Evolutionary conservation across 2,888 invertebrate species (phyloP), one percentile per base, ranked within the genome.

Genomic region (Alcis repandata): DNA sequence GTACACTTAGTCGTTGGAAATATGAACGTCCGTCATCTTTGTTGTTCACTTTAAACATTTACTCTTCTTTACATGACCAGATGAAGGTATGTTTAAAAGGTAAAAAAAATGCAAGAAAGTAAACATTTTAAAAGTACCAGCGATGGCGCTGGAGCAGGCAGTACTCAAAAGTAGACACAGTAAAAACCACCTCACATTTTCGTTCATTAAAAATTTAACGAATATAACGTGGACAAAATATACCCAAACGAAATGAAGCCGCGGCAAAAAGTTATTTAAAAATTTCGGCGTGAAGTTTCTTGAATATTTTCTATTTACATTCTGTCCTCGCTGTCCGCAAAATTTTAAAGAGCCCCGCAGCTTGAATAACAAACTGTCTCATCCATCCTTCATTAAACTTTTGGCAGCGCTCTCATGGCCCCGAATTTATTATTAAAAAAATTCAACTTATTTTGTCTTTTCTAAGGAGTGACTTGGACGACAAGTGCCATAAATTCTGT

Each of bases 401-500:
- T 78, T 74, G 72, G 67, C 74, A 75, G 63, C 68, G 76, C 63
- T 74, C 77, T 70, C 66, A 66, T 66, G 65, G 60, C 63, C 69
- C 64, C 53, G 70, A 77, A 80, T 79, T 73, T 77, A 77, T 80
- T 79, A 79, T 80, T 77, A 74, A 76, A 79, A 77, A 79, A 74
- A 74, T 38, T 72, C 71, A 62, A 71, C 60, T 69, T 65, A 65
- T 69, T 72, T 63, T 59, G 67, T 77, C 75, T 76, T 68, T 76
- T 74, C 66, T 76, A 76, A 82, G 75, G 77, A 77, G 73, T 68
- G 65, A 70, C 60, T 68, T 48, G 64, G 68, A 41, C 64, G 73
- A 70, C 69, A 70, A 72, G 69, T 69, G 69, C 72, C 60, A 75
- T 76, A 76, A 76, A 77, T 76, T 75, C 59, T 65, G 17, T 71